Evolutionary conservation across 2,797 vertebrate species (phyloP).

Genomic region (Neostethus bicornis): DNA sequence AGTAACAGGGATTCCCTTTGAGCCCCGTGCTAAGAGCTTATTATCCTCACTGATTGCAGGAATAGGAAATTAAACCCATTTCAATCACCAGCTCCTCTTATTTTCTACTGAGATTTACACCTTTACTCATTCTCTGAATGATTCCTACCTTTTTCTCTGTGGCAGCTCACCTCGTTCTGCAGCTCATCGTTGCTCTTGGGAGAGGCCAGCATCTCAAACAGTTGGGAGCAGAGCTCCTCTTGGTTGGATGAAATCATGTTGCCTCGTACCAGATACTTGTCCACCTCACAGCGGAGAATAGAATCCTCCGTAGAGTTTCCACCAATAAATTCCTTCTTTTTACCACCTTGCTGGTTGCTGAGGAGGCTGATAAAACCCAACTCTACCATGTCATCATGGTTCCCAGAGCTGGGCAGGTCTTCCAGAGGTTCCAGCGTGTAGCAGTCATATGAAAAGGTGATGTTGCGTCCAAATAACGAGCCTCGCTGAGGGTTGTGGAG

Average conservation of each 20-base stretch:
- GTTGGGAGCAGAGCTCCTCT: constrained; percentile 92
- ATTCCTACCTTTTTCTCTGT: neutral
- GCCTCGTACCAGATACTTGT: constrained; percentile 85
- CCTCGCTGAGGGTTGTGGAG: constrained; percentile 52
- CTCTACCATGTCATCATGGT: constrained; percentile 41
- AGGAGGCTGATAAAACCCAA: constrained; percentile 89
- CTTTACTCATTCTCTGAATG: neutral
- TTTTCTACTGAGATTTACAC: too few species aligned
- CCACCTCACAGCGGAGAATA: constrained; percentile 88
- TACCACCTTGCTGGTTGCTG: constrained; percentile 81
- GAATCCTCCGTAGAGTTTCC: constrained; percentile 75
- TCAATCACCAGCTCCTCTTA: too few species aligned
- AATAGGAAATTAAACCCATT: too few species aligned
- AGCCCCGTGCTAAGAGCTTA: too few species aligned
- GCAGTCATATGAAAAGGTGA: constrained; percentile 91
- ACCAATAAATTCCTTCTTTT: constrained; percentile 65
- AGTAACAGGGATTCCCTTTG: too few species aligned
- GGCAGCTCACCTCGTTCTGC: constrained; percentile 91
- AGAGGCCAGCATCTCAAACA: constrained; percentile 96
- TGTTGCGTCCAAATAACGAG: constrained; percentile 86
- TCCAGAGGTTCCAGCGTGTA: constrained; percentile 87
- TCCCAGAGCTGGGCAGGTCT: constrained; percentile 71
- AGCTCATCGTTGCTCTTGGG: constrained; percentile 91
- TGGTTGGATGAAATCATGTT: constrained; percentile 86
- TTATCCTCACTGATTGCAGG: too few species aligned